Evolutionary conservation across 2,113 vertebrate genomes (phyloP), one percentile per base, ranked within the genome.

Genomic region (Collichthys lucidus): DNA sequence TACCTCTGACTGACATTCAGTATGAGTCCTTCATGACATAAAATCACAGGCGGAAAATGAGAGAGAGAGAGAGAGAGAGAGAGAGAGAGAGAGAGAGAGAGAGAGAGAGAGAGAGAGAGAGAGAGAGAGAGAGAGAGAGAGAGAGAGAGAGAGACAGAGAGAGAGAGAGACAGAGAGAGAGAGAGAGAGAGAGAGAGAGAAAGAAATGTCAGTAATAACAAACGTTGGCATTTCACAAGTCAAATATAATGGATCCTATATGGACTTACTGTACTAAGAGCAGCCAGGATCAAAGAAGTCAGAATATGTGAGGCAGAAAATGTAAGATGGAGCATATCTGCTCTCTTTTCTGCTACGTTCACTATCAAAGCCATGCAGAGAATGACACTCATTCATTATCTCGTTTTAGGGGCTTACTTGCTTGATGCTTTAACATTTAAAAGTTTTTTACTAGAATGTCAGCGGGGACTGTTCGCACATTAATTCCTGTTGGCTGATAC

Each of bases 371-470:
- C 14, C 16, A 14, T 44, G 19, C 17, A 0, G n/a, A 65, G 17
- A 44, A 20, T 26, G 24, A 2, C 52, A 17, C 20, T 47, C 10
- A 0, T 53, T 64, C 24, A 19, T 53, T 11, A n/a, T 77, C 57
- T 69, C 15, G 22, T 60, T 40, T 44, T n/a, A 9, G 4, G 20
- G 46, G 35, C 35, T 40, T 40, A 40, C 20, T 73, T 3, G 11
- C 29, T 60, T 20, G 15, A 76, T 72, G 11, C 0, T 20, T 15
- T 7, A 1, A 53, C 50, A 62, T 82, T 77, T 40, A 15, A 67
- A 70, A 31, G 5, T 69, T 12, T 50, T 29, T 84, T 56, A 64
- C 2, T 35, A 11, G 9, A 65, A 56, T 56, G 24, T 63, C 57
- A 62, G 16, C n/a, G 4, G 12, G 42, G 22, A 11, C 20, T 44